phyloP scores from a whole-genome alignment of 2,888 invertebrate species.

The Lasioglossum figueresi region DNA sequence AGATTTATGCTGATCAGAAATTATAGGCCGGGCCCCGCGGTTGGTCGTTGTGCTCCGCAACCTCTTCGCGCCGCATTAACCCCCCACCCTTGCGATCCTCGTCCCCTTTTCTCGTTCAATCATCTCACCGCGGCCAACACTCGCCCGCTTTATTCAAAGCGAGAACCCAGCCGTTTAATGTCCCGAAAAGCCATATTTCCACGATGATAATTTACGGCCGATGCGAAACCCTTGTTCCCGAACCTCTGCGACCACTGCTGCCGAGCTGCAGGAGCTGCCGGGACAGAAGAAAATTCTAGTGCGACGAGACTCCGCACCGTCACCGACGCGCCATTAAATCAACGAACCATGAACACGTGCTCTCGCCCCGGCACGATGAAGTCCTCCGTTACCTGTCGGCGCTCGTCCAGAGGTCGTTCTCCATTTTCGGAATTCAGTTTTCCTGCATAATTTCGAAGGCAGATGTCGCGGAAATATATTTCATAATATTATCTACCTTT shows the following conservation, averaged over 20 bases:
- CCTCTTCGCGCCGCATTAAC: constrained; percentile 68
- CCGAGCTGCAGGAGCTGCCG: not conserved
- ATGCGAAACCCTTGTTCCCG: constrained; percentile 27
- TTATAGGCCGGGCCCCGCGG: constrained; percentile 68
- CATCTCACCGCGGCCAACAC: constrained; percentile 34
- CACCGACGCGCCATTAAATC: constrained; percentile 8
- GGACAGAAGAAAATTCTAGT: constrained; percentile 1
- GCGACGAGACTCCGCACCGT: constrained; percentile 1
- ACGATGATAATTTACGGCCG: constrained; percentile 75
- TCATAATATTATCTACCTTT: too few species aligned
- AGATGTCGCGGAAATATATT: not conserved
- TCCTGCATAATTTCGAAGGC: not conserved
- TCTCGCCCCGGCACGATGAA: constrained; percentile 23
- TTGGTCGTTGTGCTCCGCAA: constrained; percentile 52
- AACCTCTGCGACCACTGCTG: not conserved
- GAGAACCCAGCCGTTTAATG: constrained; percentile 72
- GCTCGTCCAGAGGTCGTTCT: not conserved
- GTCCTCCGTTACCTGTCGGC: constrained; percentile 10
- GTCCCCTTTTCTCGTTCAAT: constrained; percentile 29
- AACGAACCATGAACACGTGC: constrained; percentile 14
- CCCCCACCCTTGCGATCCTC: constrained; percentile 23
- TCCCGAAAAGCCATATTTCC: constrained; percentile 76
- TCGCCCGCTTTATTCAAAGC: constrained; percentile 66
- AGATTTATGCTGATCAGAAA: constrained; percentile 75
- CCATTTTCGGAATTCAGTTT: not conserved